Percentiles rank a stretch among this genome's conserved stretches.
Evolutionary conservation across 2,888 invertebrate species (phyloP).

Genomic region (Lepidochrysops patricia): DNA sequence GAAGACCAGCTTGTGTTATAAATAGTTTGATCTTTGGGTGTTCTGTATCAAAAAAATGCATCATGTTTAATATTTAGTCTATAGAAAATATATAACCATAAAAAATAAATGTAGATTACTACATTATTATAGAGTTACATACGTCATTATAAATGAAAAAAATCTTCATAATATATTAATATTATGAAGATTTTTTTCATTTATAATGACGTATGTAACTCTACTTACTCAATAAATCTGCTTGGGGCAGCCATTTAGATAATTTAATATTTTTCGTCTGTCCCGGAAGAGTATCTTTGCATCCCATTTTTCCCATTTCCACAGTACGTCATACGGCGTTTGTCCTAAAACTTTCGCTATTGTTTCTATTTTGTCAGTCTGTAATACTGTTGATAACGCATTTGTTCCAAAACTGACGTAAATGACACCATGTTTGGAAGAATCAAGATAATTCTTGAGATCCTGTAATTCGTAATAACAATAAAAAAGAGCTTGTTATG

Average conservation of each 20-base stretch:
- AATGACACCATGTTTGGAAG: constrained; percentile 37
- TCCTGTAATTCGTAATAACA: constrained; percentile 25
- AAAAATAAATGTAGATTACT: too few species aligned
- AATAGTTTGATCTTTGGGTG: background rate
- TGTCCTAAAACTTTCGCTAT: constrained; percentile 5
- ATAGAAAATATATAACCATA: background rate
- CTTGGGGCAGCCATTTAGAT: constrained; percentile 43
- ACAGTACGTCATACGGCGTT: constrained; percentile 35
- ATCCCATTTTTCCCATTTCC: constrained; percentile 50
- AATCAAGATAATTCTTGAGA: constrained; percentile 33
- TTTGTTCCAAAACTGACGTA: constrained; percentile 44
- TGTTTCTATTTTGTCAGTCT: background rate
- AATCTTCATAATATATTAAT: background rate
- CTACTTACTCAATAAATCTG: constrained; percentile 36
- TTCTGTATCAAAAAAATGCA: constrained; percentile 27
- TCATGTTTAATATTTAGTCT: too few species aligned
- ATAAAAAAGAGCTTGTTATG: too few species aligned
- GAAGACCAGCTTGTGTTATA: constrained; percentile 4
- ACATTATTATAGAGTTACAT: too few species aligned
- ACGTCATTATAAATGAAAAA: too few species aligned
- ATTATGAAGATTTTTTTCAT: background rate
- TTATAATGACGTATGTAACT: too few species aligned
- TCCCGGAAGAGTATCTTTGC: constrained; percentile 33
- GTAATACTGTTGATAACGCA: constrained; percentile 17
- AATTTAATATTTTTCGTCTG: constrained; percentile 35